These are phyloP conservation scores for Burhinus oedicnemus DNA, from an alignment of 2,113 vertebrate genomes.

Conservation along the genomic window DNA sequence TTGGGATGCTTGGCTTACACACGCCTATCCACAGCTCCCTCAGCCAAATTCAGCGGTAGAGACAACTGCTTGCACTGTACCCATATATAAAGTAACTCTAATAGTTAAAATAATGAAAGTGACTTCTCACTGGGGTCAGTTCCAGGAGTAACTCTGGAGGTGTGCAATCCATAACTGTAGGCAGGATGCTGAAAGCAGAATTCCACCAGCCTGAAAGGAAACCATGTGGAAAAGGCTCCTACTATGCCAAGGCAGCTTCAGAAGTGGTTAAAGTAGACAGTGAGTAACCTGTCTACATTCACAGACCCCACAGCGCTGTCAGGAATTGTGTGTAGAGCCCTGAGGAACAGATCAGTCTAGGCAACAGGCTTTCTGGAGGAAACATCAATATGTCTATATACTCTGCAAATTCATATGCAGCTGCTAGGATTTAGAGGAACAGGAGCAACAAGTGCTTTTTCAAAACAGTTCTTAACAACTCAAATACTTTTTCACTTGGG, in stretches of 20 bases:
- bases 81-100: not conserved
- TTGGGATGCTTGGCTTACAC: not conserved
- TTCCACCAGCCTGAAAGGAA: not conserved
- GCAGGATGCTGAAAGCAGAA: not conserved
- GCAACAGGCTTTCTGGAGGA: not conserved
- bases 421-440: not conserved
- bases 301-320: not conserved
- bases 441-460: not conserved
- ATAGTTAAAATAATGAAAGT: not conserved
- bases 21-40: not conserved
- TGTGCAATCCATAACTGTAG: not conserved
- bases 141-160: not conserved
- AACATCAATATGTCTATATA: not conserved
- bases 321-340: not conserved
- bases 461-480: not conserved
- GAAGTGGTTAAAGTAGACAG: not conserved
- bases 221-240: not conserved
- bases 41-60: not conserved
- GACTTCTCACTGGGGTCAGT: not conserved
- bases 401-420: not conserved
- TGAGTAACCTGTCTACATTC: not conserved
- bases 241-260: not conserved
- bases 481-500: not conserved
- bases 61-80: not conserved
- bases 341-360: not conserved